Evolutionary conservation across 2,113 vertebrate genomes (phyloP), one percentile per base, ranked within the genome.

Genomic region (Ivindomyrus marchei): DNA sequence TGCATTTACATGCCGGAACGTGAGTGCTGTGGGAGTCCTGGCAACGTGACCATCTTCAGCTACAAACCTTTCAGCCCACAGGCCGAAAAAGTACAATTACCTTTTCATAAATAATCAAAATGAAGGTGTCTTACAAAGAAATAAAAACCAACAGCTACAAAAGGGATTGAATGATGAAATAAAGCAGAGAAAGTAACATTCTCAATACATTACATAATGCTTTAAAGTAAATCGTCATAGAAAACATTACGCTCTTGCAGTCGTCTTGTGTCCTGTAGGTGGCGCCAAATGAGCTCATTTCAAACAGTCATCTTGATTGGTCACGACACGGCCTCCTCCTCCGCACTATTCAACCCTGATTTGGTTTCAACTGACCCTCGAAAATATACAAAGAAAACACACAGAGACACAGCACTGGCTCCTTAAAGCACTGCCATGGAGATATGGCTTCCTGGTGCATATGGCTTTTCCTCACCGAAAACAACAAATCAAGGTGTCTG

Each of bases 101-200:
- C 85, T 36, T 87, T 94, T 92, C 94, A 94, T 94, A 93, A 96
- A 96, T 96, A 96, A 96, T 95, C 96, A 17, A 92, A 94, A 94
- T 94, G 92, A 94, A 93, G 95, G 90, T 91, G 94, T 94, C 92
- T 77, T 17, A 15, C 15, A 19, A 93, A 94, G 91, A 94, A 94
- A 88, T 94, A 90, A 87, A 94, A 91, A 56, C n/a, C 53, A 87
- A 87, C 15, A 2, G 39, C 74, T 80, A 42, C 74, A 80, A 80
- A 42, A n/a, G 45, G 45, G 47, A 50, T n/a, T 49, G 85, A 93
- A 92, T 94, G n/a, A 10, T 90, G 90, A 93, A 95, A 95, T 94
- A 95, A 96, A 95, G 92, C 92, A 27, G 92, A 93, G 91, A 91
- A 53, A 88, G 91, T 70, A 36, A 15, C 77, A 47, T 46, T 85